Percentiles rank a stretch among this genome's conserved stretches.
These are phyloP conservation scores for Apeltes quadracus DNA, from an alignment of 2,113 vertebrate genomes.

Conservation along the genomic window DNA sequence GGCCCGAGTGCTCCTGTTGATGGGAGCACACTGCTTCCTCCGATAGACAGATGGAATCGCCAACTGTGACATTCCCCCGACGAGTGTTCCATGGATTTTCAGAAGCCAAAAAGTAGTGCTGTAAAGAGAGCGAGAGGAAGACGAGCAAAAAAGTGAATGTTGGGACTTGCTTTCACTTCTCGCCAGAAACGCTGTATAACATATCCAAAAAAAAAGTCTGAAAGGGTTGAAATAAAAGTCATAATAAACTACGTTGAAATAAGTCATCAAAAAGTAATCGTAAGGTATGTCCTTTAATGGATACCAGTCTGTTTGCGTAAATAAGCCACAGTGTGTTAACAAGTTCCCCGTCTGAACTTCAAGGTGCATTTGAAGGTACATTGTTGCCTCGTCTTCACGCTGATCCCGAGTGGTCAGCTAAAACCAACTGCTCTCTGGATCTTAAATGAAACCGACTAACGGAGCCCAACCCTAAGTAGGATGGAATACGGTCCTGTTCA, in stretches of 20 bases:
- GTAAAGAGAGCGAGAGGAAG: background rate
- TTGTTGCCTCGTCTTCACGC: background rate
- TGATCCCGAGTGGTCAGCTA: background rate
- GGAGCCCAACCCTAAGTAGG: background rate
- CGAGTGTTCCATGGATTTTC: background rate
- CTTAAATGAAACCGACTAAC: background rate
- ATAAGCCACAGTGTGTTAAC: background rate
- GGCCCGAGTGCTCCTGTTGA: constrained; percentile 21
- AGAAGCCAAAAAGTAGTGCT: background rate
- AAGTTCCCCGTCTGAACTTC: background rate
- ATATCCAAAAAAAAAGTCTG: too few species aligned
- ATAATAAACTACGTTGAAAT: too few species aligned
- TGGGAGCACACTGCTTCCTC: constrained; percentile 17
- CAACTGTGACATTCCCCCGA: constrained; percentile 22
- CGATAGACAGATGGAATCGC: constrained; percentile 44
- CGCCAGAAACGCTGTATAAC: background rate
- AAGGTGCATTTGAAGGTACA: background rate
- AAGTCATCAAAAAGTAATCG: background rate
- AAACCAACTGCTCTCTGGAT: background rate
- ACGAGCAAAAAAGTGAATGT: background rate
- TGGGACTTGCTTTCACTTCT: background rate
- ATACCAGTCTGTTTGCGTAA: background rate
- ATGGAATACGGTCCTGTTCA: background rate
- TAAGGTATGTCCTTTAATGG: background rate
- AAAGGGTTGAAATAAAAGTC: too few species aligned